phyloP scores from a whole-genome alignment of 2,797 vertebrate species.

The Trematomus bernacchii region DNA sequence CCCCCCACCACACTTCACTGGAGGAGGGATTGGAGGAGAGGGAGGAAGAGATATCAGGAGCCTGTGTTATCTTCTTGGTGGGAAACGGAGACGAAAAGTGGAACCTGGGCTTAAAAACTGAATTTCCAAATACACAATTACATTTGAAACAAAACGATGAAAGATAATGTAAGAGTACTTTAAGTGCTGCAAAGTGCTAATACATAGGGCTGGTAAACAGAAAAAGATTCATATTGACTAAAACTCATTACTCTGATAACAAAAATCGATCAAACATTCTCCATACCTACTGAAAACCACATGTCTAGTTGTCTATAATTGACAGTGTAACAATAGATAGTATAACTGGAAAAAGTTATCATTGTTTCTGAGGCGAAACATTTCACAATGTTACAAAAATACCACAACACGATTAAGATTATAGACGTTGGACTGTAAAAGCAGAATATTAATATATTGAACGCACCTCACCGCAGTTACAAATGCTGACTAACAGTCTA shows the following conservation, averaged over 20 bases:
- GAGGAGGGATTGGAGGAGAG: conserved; percentile 34
- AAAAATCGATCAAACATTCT: neutral
- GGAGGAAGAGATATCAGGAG: conserved; percentile 33
- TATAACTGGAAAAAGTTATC: neutral
- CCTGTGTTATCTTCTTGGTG: conserved; percentile 27
- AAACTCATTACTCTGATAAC: neutral
- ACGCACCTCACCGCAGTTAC: neutral
- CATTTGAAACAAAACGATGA: neutral
- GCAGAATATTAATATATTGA: neutral
- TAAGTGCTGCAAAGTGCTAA: neutral
- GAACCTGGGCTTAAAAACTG: conserved; percentile 19
- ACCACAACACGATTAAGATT: neutral
- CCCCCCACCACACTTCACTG: conserved; percentile 23
- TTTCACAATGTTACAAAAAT: conserved; percentile 2
- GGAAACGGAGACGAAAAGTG: conserved; percentile 27
- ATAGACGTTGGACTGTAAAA: neutral
- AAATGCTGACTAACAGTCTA: neutral
- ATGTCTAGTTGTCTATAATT: neutral
- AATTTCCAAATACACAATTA: conserved; percentile 15
- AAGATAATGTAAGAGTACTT: neutral
- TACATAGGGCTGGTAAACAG: neutral
- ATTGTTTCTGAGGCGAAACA: neutral
- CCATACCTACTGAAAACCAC: neutral
- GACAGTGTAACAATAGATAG: neutral
- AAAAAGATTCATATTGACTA: neutral